Conservation (phyloP, 2,888 invertebrate species). For the Polydesmus complanatus region DNA sequence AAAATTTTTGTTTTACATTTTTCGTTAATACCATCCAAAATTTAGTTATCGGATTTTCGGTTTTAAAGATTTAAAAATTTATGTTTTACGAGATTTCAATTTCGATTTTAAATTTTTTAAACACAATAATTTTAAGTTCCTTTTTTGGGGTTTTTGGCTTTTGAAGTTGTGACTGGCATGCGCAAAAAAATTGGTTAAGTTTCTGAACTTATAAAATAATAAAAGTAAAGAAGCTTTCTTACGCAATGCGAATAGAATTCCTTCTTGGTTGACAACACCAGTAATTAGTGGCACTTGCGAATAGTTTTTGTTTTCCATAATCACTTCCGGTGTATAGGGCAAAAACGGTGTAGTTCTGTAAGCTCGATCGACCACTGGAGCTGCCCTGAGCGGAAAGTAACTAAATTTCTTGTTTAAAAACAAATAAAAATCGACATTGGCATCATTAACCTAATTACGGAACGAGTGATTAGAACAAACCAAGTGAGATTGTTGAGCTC, state of each 20-base stretch:
- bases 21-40: no score
- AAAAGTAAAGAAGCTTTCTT: no score
- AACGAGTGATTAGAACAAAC: not conserved
- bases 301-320: constrained; percentile 27
- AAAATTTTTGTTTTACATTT: no score
- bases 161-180: no score
- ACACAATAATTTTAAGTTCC: no score
- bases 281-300: constrained; percentile 27
- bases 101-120: no score
- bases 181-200: no score
- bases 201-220: no score
- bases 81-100: no score
- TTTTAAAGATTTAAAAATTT: no score
- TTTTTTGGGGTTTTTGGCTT: no score
- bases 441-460: not conserved
- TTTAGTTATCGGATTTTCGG: no score
- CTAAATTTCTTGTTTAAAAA: constrained; percentile 1
- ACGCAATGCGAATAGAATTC: constrained; percentile 10
- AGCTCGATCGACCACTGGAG: constrained; percentile 31
- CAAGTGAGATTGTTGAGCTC: not conserved
- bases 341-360: constrained; percentile 26
- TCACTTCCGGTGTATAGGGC: constrained; percentile 27
- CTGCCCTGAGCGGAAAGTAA: constrained; percentile 18
- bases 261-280: constrained; percentile 30
- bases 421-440: not conserved